Evolutionary conservation across 2,797 vertebrate species (phyloP).

Genomic region (Streptopelia turtur): DNA sequence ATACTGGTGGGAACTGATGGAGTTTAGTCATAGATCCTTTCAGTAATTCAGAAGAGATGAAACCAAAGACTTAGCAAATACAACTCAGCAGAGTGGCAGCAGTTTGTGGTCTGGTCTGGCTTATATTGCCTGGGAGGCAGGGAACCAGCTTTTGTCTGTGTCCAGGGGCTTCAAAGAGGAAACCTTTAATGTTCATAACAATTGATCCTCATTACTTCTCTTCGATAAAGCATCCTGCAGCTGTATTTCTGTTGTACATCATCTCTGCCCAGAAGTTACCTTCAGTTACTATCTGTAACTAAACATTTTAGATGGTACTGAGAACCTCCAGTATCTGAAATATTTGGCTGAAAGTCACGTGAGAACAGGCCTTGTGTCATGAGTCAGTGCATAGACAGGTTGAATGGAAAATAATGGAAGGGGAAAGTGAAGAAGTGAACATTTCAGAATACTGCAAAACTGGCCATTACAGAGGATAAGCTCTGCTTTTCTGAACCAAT

Average conservation of each 20-base stretch:
- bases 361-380: not conserved
- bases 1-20: not conserved
- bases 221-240: not conserved
- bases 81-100: not conserved
- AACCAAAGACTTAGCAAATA: not conserved
- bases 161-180: not conserved
- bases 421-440: not conserved
- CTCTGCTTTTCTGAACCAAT: not conserved
- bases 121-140: not conserved
- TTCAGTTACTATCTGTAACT: not conserved
- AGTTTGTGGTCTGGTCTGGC: not conserved
- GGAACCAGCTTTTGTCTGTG: not conserved
- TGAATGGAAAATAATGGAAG: not conserved
- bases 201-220: not conserved
- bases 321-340: not conserved
- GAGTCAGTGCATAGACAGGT: not conserved
- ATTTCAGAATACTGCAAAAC: not conserved
- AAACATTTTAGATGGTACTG: not conserved
- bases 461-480: not conserved
- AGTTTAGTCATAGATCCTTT: not conserved
- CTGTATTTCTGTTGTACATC: not conserved
- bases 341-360: not conserved
- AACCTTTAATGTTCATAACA: not conserved
- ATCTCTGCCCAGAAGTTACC: not conserved
- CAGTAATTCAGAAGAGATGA: not conserved